Evolutionary conservation across 2,113 vertebrate genomes (phyloP).

Genomic region (Chrysochloris asiatica): DNA sequence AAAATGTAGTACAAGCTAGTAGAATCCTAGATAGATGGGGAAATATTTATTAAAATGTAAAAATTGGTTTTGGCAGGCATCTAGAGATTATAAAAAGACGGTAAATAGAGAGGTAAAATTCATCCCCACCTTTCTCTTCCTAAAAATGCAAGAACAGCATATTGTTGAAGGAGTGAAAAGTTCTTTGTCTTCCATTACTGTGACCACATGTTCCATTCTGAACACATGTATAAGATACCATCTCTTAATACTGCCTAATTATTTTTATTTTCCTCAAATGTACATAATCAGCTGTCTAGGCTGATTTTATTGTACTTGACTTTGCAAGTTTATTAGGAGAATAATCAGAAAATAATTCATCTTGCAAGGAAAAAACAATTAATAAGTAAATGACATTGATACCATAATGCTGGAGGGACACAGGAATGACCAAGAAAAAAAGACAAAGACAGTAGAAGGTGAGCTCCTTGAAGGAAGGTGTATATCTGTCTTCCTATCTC

Average conservation of each 20-base stretch:
- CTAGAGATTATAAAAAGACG: background rate
- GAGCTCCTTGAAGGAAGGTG: background rate
- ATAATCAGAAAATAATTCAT: conserved; percentile 21
- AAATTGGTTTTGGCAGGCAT: background rate
- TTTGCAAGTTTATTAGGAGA: conserved; percentile 26
- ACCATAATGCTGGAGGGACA: background rate
- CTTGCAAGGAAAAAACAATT: background rate
- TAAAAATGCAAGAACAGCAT: background rate
- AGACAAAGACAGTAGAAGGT: background rate
- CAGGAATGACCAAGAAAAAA: background rate
- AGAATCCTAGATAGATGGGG: background rate
- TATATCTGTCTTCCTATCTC: background rate
- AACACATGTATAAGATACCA: background rate
- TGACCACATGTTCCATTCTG: background rate
- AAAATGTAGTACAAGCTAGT: background rate
- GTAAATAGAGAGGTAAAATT: background rate
- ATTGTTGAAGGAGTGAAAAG: background rate
- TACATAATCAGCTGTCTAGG: conserved; percentile 41
- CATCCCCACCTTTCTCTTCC: background rate
- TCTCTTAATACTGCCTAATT: conserved; percentile 1
- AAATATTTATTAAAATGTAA: conserved; percentile 1
- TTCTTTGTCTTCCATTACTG: background rate
- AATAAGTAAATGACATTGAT: background rate
- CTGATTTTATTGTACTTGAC: background rate
- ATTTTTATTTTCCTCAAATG: conserved; percentile 33